Base-by-base conservation (phyloP, 1,140 invertebrate species). In the Dendroctonus ponderosae region DNA sequence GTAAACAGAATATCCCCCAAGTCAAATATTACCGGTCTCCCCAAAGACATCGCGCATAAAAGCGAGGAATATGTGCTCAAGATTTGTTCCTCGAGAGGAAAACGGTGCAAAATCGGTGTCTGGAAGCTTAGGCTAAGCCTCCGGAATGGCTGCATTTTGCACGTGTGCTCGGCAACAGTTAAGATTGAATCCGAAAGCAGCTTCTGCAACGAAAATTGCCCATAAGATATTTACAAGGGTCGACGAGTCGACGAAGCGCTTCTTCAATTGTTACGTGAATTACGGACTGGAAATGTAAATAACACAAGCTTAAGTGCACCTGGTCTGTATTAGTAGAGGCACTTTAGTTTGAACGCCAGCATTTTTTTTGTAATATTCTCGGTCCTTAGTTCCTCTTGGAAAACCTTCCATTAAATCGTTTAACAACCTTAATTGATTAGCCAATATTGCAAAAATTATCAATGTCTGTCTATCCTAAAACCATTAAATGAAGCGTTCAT, bases 161-260 rank as follows among this genome's bases (percentile, higher is more conserved):
- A 63, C 61, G 61, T 63, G 61, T 54, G 66, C 61, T 43, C 56
- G 67, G 71, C 70, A 73, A 70, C 71, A 63, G 59, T 72, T 66
- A 57, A 64, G 71, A 74, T 74, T 74, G 73, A 74, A 74, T 56
- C 15, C 53, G 53, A 69, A 72, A 71, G 70, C 62, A 54, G 67
- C 41, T 59, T 66, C 71, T 66, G 69, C 41, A 54, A 39, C 37
- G 53, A 39, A 40, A 56, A 75, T 75, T 72, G 71, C 66, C 70
- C 73, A 75, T 75, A 75, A 75, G 68, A 75, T 73, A 75, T 75
- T 75, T 75, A 75, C 70, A 75, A 71, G 69, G 67, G 61, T 67
- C 72, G 73, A 72, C 37, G 40, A 56, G 53, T 38, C 37, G 53
- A 56, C 7, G 11, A 15, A 37, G 51, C 51, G 51, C 51, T 12